phyloP scores from a whole-genome alignment of 2,888 invertebrate species.

The Oscheius onirici region DNA sequence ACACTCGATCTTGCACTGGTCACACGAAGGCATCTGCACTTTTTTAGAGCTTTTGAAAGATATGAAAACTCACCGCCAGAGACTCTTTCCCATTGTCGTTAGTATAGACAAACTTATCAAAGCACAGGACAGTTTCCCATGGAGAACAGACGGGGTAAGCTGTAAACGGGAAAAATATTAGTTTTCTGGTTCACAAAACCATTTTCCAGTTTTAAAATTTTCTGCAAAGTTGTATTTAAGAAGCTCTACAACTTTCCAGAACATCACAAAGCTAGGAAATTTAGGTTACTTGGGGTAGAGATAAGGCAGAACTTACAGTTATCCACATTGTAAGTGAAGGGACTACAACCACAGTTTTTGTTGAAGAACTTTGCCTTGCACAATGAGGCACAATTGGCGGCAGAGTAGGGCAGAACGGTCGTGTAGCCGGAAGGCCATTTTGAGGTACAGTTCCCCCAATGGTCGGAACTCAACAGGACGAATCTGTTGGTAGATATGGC shows the following conservation, averaged over 20 bases:
- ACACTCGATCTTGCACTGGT: constrained; percentile 48
- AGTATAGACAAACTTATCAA: constrained; percentile 36
- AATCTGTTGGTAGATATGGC: constrained; percentile 45
- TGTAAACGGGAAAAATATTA: constrained; percentile 31
- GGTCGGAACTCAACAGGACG: constrained; percentile 42
- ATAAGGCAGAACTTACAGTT: constrained; percentile 25
- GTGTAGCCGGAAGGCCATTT: constrained; percentile 48
- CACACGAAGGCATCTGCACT: constrained; percentile 43
- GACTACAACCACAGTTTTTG: constrained; percentile 53
- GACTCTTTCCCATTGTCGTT: neutral
- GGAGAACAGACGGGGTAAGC: constrained; percentile 49
- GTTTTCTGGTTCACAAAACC: too few species aligned
- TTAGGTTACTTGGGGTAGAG: neutral
- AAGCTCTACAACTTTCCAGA: neutral
- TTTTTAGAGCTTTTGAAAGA: constrained; percentile 1
- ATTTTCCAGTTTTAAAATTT: neutral
- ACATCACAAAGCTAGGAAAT: neutral
- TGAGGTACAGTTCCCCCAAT: constrained; percentile 60
- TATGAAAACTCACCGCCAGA: neutral
- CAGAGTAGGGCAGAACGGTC: constrained; percentile 39
- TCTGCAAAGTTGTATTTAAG: neutral
- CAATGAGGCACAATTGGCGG: constrained; percentile 52
- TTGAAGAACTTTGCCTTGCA: constrained; percentile 54
- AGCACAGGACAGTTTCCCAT: constrained; percentile 48
- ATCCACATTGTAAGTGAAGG: constrained; percentile 55